Conservation (phyloP, 1,140 invertebrate species). For the Drosophila neocordata region DNA sequence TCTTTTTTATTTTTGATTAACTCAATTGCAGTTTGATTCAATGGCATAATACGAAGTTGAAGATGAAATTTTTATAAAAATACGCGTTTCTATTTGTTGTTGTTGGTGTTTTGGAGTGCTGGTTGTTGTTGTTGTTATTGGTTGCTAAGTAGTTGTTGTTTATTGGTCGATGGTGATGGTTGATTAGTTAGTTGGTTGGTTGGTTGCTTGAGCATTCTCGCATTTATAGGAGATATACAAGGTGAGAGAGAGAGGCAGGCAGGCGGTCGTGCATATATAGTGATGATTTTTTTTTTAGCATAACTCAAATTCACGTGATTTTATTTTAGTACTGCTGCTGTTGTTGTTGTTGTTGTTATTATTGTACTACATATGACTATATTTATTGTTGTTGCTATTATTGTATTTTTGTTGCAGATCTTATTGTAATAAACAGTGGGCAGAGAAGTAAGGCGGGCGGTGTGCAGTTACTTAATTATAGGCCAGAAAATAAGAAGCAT, state of each 20-base stretch:
- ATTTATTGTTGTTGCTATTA: constrained; percentile 10
- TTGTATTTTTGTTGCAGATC: constrained; percentile 28
- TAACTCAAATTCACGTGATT: constrained; percentile 28
- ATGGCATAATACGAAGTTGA: constrained; percentile 75
- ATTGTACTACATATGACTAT: too few relatives aligned
- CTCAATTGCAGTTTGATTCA: constrained; percentile 66
- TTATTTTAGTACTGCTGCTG: constrained; percentile 15
- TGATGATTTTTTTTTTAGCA: constrained; percentile 7
- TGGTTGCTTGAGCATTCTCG: constrained; percentile 16
- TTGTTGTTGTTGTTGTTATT: constrained; percentile 21
- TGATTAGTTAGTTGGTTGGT: neutral
- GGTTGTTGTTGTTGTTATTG: constrained; percentile 29
- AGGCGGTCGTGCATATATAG: constrained; percentile 12
- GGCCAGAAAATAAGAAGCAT: neutral
- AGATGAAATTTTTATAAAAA: constrained; percentile 16
- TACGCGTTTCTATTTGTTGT: constrained; percentile 12
- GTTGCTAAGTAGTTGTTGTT: too few relatives aligned
- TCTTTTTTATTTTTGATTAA: constrained; percentile 31
- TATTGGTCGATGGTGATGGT: too few relatives aligned
- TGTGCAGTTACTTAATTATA: constrained; percentile 4
- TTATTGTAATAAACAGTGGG: too few relatives aligned
- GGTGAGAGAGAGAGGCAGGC: constrained; percentile 30
- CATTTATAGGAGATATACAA: neutral
- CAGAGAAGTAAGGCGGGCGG: neutral
- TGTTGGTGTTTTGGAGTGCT: neutral